These are phyloP conservation scores for Scortum barcoo DNA, from an alignment of 2,113 vertebrate genomes.

Conservation along the genomic window DNA sequence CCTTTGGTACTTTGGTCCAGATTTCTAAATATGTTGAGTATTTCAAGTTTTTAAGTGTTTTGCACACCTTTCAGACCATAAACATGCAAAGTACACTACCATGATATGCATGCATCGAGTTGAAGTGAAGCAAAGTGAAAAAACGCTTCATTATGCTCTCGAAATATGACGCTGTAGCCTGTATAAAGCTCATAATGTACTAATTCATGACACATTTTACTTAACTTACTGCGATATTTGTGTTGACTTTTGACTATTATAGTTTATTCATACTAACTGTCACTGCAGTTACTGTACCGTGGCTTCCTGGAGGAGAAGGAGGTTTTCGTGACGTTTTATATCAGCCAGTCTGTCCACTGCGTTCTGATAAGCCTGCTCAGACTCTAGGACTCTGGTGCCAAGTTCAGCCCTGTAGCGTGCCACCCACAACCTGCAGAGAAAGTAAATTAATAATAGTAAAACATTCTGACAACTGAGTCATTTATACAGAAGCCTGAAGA, in stretches of 20 bases:
- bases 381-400: slow-evolving; percentile 70
- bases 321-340: slow-evolving; percentile 86
- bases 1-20: not conserved
- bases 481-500: not conserved
- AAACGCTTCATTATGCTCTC: not conserved
- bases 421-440: slow-evolving; percentile 87
- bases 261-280: not conserved
- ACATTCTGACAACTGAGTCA: not conserved
- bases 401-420: slow-evolving; percentile 85
- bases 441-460: slow-evolving; percentile 5
- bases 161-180: not conserved
- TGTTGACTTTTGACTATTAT: no score
- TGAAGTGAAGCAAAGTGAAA: not conserved
- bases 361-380: slow-evolving; percentile 85
- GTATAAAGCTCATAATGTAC: not conserved
- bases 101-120: not conserved
- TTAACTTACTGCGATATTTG: not conserved
- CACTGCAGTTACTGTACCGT: slow-evolving; percentile 56
- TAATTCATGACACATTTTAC: not conserved
- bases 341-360: slow-evolving; percentile 88
- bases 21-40: not conserved
- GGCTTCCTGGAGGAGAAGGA: slow-evolving; percentile 86
- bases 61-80: not conserved
- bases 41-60: not conserved
- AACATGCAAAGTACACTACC: not conserved